Conservation (phyloP, 2,797 vertebrate species). For the Lutra lutra region DNA sequence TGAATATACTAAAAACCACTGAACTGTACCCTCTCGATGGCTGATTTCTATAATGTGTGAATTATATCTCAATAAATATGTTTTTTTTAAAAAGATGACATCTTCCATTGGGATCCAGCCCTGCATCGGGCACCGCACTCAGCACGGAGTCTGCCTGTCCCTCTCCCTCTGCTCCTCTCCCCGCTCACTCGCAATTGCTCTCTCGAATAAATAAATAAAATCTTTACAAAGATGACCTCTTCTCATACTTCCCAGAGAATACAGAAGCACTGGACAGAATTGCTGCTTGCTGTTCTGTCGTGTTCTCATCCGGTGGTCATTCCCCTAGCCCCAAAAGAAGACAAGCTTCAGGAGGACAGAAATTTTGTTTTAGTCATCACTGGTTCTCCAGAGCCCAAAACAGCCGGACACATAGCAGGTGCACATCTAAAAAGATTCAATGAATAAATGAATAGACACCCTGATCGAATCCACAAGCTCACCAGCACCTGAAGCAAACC, state of each 20-base stretch:
- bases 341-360: background rate
- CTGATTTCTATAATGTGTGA: background rate
- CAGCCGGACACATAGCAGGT: background rate
- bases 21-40: background rate
- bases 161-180: background rate
- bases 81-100: background rate
- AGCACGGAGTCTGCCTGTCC: background rate
- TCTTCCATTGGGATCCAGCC: background rate
- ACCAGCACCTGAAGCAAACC: background rate
- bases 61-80: background rate
- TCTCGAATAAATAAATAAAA: background rate
- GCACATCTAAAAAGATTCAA: background rate
- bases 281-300: background rate
- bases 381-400: background rate
- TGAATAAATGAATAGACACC: background rate
- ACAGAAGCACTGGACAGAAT: background rate
- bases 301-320: background rate
- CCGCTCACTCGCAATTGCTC: rapidly evolving
- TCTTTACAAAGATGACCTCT: background rate
- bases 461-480: background rate
- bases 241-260: background rate
- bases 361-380: background rate
- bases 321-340: background rate
- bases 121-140: rapidly evolving
- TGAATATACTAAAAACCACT: background rate